These are phyloP conservation scores for Fragum fragum DNA, from an alignment of 2,888 invertebrate genomes.

Conservation along the genomic window DNA sequence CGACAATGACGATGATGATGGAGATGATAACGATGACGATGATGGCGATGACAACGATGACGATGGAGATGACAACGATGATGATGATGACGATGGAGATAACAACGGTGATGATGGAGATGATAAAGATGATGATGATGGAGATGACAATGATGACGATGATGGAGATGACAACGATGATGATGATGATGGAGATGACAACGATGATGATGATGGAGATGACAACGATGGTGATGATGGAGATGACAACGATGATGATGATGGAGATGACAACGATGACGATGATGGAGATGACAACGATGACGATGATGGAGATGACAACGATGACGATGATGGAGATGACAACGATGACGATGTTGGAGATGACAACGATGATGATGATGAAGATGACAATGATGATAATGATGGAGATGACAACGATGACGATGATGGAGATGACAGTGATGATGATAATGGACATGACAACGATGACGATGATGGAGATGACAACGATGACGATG, in stretches of 20 bases:
- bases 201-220: too few relatives aligned
- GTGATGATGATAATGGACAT: background rate
- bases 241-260: background rate
- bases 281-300: background rate
- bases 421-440: background rate
- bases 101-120: too few relatives aligned
- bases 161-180: too few relatives aligned
- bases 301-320: background rate
- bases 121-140: too few relatives aligned
- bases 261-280: background rate
- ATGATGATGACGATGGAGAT: too few relatives aligned
- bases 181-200: too few relatives aligned
- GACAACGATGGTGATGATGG: background rate
- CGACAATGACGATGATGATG: too few relatives aligned
- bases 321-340: background rate
- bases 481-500: background rate
- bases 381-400: background rate
- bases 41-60: too few relatives aligned
- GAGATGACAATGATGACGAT: too few relatives aligned
- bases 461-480: background rate
- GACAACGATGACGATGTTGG: background rate
- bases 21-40: too few relatives aligned
- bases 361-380: background rate
- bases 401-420: too few relatives aligned
- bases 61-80: too few relatives aligned